Evolutionary conservation across 2,797 vertebrate species (phyloP).

Genomic region (Eulemur albifrons): DNA sequence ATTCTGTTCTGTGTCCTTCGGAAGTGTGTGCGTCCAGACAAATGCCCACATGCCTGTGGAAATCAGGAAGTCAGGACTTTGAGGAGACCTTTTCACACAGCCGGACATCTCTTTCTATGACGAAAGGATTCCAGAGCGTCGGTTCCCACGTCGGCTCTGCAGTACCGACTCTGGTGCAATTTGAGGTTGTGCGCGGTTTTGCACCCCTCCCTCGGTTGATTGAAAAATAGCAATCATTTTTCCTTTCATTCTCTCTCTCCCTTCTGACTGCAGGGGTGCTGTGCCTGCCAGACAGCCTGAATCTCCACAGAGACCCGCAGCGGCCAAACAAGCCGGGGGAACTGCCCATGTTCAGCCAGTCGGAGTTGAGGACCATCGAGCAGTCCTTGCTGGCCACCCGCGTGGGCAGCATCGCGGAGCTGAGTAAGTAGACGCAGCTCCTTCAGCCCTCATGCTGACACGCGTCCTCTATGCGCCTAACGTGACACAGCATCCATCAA

Average conservation of each 20-base stretch:
- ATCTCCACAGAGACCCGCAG: conserved; percentile 93
- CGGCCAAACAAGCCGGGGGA: conserved; percentile 91
- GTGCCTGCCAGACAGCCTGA: conserved; percentile 95
- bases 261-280: conserved; percentile 90
- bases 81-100: background rate
- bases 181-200: accelerated
- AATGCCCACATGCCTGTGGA: background rate
- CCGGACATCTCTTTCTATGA: background rate
- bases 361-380: conserved; percentile 94
- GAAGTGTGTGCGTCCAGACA: background rate
- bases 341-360: conserved; percentile 92
- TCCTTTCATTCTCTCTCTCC: background rate
- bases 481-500: background rate
- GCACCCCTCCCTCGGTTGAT: background rate
- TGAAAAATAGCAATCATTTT: conserved; percentile 19
- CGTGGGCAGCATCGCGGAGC: conserved; percentile 96
- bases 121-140: background rate
- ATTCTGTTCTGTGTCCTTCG: background rate
- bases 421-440: conserved; percentile 90
- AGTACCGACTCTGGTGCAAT: accelerated
- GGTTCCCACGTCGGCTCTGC: background rate
- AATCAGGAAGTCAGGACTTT: background rate
- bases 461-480: background rate
- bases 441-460: background rate
- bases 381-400: conserved; percentile 95